Evolutionary conservation across 2,797 vertebrate species (phyloP), one percentile per base, ranked within the genome.

Genomic region (Poeciliopsis infans): DNA sequence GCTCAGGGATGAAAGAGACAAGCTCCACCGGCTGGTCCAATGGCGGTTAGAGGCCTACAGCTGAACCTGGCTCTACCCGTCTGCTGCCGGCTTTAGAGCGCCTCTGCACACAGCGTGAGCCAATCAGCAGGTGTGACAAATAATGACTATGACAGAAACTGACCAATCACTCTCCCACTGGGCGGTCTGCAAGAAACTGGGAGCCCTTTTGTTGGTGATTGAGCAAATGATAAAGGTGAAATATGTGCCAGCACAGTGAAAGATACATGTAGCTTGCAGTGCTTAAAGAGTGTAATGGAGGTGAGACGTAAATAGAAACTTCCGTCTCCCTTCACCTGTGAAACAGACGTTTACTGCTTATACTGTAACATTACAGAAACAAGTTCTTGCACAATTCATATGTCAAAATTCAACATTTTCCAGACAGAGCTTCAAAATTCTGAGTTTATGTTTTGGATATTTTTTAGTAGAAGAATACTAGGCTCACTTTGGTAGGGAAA

Each of bases 51-150:
- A 23, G 13, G 72, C 84, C 41, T 81, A 55, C 85, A 47, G 80
- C 66, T 77, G 12, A 46, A 46, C 45, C 45, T 4, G 81, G 89
- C 89, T 76, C 80, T 83, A 1, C 13, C 68, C 1, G 25, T 70
- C 68, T 46, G 41, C 55, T 81, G 76, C 85, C 39, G 86, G 87
- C 82, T 86, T 71, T 72, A 79, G 75, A 76, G 61, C 75, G 76
- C 25, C 71, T 79, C 72, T 53, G 85, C 66, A 80, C 90, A 79
- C 91, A 89, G 90, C 87, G 55, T 87, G 92, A 84, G 85, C 75
- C 89, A 85, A 89, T 93, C 90, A 91, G 89, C 89, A 94, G 91
- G 93, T 93, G 93, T 89, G 91, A 90, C 91, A 87, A 85, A 83
- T 88, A 90, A 94, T 61, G 1, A 84, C 87, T 69, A 75, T 80